These are phyloP conservation scores for Danionella cerebrum DNA, from an alignment of 2,113 vertebrate genomes.

Conservation along the genomic window DNA sequence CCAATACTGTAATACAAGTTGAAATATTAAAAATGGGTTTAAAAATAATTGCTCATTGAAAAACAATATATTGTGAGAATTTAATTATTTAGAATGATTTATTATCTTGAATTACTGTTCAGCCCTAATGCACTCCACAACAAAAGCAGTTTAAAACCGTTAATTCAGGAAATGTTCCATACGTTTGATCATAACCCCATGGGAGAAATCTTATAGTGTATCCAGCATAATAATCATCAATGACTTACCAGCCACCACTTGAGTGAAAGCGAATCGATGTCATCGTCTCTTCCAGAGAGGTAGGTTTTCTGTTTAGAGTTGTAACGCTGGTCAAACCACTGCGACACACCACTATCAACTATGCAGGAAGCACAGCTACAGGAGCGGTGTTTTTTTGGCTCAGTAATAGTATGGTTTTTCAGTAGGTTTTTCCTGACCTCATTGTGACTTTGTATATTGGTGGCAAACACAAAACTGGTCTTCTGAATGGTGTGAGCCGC, in stretches of 20 bases:
- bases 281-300: conserved; percentile 25
- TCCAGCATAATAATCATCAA: background rate
- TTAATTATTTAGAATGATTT: too few species aligned
- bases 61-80: too few species aligned
- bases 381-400: background rate
- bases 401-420: background rate
- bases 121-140: too few species aligned
- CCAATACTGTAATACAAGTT: too few species aligned
- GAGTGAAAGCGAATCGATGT: conserved; percentile 48
- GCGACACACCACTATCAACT: background rate
- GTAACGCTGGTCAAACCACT: conserved; percentile 64
- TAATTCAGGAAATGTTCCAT: too few species aligned
- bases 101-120: too few species aligned
- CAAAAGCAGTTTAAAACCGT: too few species aligned
- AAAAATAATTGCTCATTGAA: too few species aligned
- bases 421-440: background rate
- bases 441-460: background rate
- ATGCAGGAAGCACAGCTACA: conserved; percentile 47
- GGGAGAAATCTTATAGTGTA: too few species aligned
- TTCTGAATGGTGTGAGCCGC: conserved; percentile 55
- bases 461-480: conserved; percentile 22
- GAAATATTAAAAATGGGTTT: too few species aligned
- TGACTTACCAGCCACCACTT: conserved; percentile 76
- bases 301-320: conserved; percentile 51
- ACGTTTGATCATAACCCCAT: too few species aligned